These are phyloP conservation scores for Miichthys miiuy DNA, from an alignment of 2,797 vertebrate genomes.

Conservation along the genomic window DNA sequence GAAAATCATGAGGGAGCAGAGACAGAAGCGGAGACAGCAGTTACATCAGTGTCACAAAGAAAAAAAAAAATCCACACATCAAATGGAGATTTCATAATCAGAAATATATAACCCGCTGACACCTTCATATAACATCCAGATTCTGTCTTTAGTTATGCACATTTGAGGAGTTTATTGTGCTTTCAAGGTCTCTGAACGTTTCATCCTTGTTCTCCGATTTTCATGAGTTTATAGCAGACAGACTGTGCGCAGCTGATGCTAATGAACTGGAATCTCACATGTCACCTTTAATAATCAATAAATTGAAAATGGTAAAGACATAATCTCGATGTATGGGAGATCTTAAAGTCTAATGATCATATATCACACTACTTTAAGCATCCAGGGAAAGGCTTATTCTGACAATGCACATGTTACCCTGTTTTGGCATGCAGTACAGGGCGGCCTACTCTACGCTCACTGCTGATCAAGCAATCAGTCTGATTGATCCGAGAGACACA, in stretches of 20 bases:
- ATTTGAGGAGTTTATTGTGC: not conserved
- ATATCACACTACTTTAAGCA: not conserved
- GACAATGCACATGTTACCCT: slow-evolving; percentile 3
- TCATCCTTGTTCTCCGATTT: not conserved
- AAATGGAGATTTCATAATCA: not conserved
- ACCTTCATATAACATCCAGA: not conserved
- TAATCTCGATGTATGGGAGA: not conserved
- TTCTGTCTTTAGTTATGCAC: not conserved
- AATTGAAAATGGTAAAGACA: not conserved
- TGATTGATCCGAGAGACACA: not conserved
- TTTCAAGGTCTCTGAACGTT: not conserved
- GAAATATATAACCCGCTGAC: too few species aligned
- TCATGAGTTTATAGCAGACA: not conserved
- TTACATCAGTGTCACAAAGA: not conserved
- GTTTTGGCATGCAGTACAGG: not conserved
- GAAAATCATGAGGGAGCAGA: not conserved
- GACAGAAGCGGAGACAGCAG: not conserved
- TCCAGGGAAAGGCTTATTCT: not conserved
- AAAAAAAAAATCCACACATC: not conserved
- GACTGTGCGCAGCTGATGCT: slow-evolving; percentile 40
- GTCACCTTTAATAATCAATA: not conserved
- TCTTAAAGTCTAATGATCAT: not conserved
- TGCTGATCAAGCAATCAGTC: not conserved
- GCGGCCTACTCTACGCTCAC: not conserved
- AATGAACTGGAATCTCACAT: slow-evolving; percentile 26